Evolutionary conservation across 1,140 invertebrate genomes (phyloP).

Genomic region (Olivierus martensii): DNA sequence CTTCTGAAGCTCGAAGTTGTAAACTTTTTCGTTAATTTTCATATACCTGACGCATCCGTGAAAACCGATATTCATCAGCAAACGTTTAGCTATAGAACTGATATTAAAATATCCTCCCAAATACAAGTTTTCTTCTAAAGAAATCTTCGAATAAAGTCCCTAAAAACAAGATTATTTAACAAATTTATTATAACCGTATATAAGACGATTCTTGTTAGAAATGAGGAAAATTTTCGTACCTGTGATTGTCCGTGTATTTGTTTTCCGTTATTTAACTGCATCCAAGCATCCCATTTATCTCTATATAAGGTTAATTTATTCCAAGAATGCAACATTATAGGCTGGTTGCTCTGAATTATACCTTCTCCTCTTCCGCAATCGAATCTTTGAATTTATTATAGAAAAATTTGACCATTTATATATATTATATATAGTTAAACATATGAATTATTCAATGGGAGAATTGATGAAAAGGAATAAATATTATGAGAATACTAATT

Average conservation of each 20-base stretch:
- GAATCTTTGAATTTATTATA: slow-evolving; percentile 61
- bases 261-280: slow-evolving; percentile 73
- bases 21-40: slow-evolving; percentile 78
- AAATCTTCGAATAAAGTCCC: slow-evolving; percentile 87
- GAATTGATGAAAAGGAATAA: too few relatives aligned
- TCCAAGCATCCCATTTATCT: slow-evolving; percentile 82
- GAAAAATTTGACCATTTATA: too few relatives aligned
- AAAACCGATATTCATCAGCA: slow-evolving; percentile 62
- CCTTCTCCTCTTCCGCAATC: slow-evolving; percentile 90
- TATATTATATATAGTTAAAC: too few relatives aligned
- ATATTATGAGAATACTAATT: too few relatives aligned
- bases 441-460: too few relatives aligned
- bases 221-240: slow-evolving; percentile 35
- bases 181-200: too few relatives aligned
- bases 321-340: slow-evolving; percentile 75
- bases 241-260: slow-evolving; percentile 61
- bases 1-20: slow-evolving; percentile 57
- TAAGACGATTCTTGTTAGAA: too few relatives aligned
- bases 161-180: slow-evolving; percentile 34
- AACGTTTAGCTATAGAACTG: slow-evolving; percentile 36
- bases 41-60: slow-evolving; percentile 81
- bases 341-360: slow-evolving; percentile 64
- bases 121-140: slow-evolving; percentile 80
- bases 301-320: slow-evolving; percentile 74
- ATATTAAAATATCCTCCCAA: slow-evolving; percentile 82